phyloP scores from a whole-genome alignment of 2,113 vertebrate genomes.

The Hydropotes inermis region DNA sequence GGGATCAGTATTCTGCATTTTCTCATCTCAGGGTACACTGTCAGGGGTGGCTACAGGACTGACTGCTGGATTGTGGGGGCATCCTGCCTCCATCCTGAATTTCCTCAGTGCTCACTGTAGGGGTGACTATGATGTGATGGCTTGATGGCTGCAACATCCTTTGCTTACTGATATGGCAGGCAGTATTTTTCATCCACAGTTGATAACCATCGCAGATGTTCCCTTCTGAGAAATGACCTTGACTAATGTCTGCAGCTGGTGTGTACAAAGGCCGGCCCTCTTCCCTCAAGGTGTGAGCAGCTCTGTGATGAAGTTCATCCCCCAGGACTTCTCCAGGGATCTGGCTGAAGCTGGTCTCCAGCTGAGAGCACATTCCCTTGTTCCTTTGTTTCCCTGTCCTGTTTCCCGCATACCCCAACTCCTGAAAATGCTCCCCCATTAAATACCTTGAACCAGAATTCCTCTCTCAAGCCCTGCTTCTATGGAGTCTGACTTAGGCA shows the following conservation, averaged over 20 bases:
- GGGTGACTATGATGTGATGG: neutral
- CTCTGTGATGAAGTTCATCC: neutral
- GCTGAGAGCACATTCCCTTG: neutral
- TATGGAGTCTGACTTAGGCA: neutral
- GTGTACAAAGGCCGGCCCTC: accelerated
- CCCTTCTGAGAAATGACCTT: neutral
- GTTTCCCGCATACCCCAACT: neutral
- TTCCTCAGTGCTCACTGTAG: neutral
- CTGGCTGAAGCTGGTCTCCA: neutral
- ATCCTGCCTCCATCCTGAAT: neutral
- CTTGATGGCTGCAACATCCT: neutral
- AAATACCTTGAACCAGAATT: neutral
- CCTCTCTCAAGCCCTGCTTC: neutral
- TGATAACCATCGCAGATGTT: neutral
- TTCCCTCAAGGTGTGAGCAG: neutral
- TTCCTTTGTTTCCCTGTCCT: neutral
- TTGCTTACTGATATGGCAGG: neutral
- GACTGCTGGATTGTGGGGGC: neutral
- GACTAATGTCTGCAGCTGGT: neutral
- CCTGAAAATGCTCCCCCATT: neutral
- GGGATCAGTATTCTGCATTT: neutral
- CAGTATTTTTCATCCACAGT: neutral
- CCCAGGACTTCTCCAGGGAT: neutral
- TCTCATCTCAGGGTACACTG: neutral
- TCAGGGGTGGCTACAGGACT: neutral